These are phyloP conservation scores for Gymnocephalus cernua DNA, from an alignment of 2,113 vertebrate genomes.

Conservation along the genomic window DNA sequence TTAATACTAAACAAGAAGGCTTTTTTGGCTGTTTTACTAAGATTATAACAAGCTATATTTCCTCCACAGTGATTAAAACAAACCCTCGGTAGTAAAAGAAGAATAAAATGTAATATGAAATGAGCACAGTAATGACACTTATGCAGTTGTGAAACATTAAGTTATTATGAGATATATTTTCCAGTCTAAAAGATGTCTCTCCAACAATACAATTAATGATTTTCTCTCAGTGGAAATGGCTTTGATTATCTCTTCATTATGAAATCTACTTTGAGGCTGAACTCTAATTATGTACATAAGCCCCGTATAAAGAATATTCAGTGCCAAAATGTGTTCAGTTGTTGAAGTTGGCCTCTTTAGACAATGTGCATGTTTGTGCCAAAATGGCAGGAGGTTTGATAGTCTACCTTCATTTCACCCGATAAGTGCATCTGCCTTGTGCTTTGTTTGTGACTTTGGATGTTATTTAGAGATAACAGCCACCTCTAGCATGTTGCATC, in stretches of 20 bases:
- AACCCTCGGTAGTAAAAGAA: neutral
- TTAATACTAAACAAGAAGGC: neutral
- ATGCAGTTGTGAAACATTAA: constrained; percentile 62
- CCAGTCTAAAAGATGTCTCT: constrained; percentile 26
- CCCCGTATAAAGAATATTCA: constrained; percentile 48
- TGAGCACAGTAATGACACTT: constrained; percentile 57
- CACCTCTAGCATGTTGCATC: constrained; percentile 74
- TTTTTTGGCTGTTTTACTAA: constrained; percentile 9
- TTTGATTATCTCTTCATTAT: constrained; percentile 41
- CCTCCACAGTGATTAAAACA: constrained; percentile 1
- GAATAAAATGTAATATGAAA: constrained; percentile 3
- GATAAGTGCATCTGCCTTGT: constrained; percentile 55
- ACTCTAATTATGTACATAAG: constrained; percentile 74
- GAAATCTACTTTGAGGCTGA: constrained; percentile 59
- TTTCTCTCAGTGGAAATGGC: constrained; percentile 37
- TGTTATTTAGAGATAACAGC: constrained; percentile 61
- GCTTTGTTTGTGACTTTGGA: constrained; percentile 59
- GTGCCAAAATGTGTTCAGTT: constrained; percentile 70
- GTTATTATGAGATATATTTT: constrained; percentile 41
- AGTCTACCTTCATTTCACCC: constrained; percentile 58
- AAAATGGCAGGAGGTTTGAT: constrained; percentile 68
- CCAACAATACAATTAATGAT: constrained; percentile 15
- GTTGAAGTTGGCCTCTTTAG: constrained; percentile 69
- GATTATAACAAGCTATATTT: constrained; percentile 2
- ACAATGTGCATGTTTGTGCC: constrained; percentile 82